Percentiles rank a stretch among this genome's conserved stretches.
These are phyloP conservation scores for Masticophis lateralis DNA, from an alignment of 2,797 vertebrate genomes.

Conservation along the genomic window DNA sequence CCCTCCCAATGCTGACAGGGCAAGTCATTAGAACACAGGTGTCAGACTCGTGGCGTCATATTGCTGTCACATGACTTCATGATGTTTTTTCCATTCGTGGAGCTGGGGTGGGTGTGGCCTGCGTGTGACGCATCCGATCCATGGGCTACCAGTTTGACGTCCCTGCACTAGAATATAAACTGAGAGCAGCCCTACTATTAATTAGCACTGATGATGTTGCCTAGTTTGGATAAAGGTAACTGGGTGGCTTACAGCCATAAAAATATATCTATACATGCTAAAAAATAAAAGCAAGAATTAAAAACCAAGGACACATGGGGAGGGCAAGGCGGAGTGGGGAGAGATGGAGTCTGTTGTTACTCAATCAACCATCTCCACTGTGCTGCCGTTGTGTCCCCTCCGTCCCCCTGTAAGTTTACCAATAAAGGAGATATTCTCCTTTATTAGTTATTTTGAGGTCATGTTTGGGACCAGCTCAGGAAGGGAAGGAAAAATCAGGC, in stretches of 20 bases:
- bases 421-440: not conserved
- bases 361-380: not conserved
- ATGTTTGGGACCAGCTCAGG: not conserved
- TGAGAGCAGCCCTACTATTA: not conserved
- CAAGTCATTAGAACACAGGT: not conserved
- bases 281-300: not conserved
- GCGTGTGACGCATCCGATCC: too few relatives aligned
- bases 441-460: not conserved
- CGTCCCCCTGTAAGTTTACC: not conserved
- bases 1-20: not conserved
- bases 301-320: too few relatives aligned
- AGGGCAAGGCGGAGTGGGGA: not conserved
- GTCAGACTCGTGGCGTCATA: accelerated
- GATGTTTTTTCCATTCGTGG: too few relatives aligned
- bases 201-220: not conserved
- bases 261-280: not conserved
- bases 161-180: not conserved
- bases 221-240: not conserved
- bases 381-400: not conserved
- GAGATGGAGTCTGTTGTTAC: not conserved
- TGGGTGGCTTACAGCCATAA: not conserved
- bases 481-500: not conserved
- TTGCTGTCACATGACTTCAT: too few relatives aligned
- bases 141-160: too few relatives aligned
- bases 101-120: too few relatives aligned